Conservation (phyloP, 2,113 vertebrate genomes). For the Calypte anna region DNA sequence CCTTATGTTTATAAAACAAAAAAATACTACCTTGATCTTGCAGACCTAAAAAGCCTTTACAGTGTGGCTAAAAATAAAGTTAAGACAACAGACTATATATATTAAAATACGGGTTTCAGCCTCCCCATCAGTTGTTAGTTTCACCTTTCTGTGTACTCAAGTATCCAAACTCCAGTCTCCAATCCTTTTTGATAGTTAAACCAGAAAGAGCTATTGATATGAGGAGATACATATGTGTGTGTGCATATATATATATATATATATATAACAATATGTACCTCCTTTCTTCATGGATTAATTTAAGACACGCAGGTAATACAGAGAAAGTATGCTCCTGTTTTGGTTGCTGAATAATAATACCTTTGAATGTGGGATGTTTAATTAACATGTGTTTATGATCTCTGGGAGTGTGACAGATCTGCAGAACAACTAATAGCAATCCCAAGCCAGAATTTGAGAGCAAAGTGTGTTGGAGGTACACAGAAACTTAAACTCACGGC, state of each 20-base stretch:
- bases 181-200: not conserved
- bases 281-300: not conserved
- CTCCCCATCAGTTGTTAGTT: not conserved
- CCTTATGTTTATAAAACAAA: not conserved
- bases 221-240: not conserved
- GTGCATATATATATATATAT: not conserved
- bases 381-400: not conserved
- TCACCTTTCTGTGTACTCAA: not conserved
- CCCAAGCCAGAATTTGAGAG: not conserved
- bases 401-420: not conserved
- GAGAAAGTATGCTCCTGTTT: not conserved
- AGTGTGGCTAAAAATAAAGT: not conserved
- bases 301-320: not conserved
- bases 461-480: not conserved
- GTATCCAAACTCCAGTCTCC: not conserved
- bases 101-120: not conserved
- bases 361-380: not conserved
- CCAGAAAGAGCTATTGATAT: not conserved
- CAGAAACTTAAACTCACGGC: not conserved
- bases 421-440: not conserved
- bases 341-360: not conserved
- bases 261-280: not conserved
- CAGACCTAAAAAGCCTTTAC: not conserved
- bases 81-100: not conserved
- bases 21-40: not conserved